Base-by-base conservation (phyloP, 2,113 vertebrate genomes). In the Sceloporus undulatus region DNA sequence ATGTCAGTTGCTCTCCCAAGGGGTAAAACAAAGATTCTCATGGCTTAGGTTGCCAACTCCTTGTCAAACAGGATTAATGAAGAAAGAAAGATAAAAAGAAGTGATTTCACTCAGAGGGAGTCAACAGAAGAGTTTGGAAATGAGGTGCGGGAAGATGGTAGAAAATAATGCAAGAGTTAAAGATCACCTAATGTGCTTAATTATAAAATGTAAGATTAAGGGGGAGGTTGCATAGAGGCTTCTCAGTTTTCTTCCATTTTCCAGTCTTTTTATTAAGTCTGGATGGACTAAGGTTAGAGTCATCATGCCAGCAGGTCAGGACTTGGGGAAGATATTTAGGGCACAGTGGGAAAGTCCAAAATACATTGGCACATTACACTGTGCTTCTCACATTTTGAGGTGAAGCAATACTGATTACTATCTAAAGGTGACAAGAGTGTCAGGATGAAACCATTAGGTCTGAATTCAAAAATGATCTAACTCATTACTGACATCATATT, bases 11-110 rank as follows among this genome's bases (percentile, higher is more conserved):
- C 2, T 29, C 29, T 95, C 88, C 78, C 71, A n/a, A 23, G 62
- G 74, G 70, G 66, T 81, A 87, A 0, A 4, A 82, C 27, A 77
- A 74, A 80, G 16, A 71, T 86, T 86, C 3, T 40, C 80, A 18
- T 73, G 70, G 29, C 68, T 90, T 94, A 91, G 21, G 34, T 40
- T 91, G 70, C 65, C 52, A 88, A 19, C 16, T 89, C 79, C 29
- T 73, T 88, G 79, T 90, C 84, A 88, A 81, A 89, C 52, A 91
- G 77, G 65, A 90, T 93, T 89, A 83, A 40, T 86, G 84, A 90
- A 29, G 70, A 87, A 91, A 89, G 21, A 13, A 0, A 0, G 65
- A 84, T 87, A 85, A 89, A 87, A 91, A 88, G 34, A 62, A 91
- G 13, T 19, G 75, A 4, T 88, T 91, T 21, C 40, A 82, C 0